Base-by-base conservation (phyloP, 2,113 vertebrate genomes). In the Agelaius phoeniceus region DNA sequence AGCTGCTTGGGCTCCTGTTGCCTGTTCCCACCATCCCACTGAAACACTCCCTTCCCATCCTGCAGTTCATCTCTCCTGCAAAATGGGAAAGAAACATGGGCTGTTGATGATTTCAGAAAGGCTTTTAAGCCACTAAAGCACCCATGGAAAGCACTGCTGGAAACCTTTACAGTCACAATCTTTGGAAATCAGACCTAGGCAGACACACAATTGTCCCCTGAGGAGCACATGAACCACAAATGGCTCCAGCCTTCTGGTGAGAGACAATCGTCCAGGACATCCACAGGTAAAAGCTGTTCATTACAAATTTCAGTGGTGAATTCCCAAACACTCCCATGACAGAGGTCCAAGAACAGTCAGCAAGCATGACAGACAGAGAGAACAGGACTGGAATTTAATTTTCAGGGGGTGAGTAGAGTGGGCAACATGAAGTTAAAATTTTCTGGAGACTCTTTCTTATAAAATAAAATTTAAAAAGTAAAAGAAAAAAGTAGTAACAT, bases 201-300 rank as follows among this genome's bases (percentile, higher is more conserved):
- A 9, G 72, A 35, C 18, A 30, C 30, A 15, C 8, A 49, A 61
- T 10, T 6, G 5, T 90, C 81, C 81, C 81, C 92, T 21, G 51
- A 59, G 62, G 54, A 84, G 23, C 24, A 76, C 1, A 5, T 20
- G 74, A 90, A 91, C 93, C 76, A 73, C 8, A 30, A 85, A 71
- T 84, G 59, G 90, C 81, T 95, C 51, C 66, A 91, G 71, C 76
- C 81, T 96, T 92, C 83, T 83, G 87, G 61, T 68, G 39, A 54
- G 23, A 75, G n/a, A 43, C 87, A 71, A 62, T 37, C 8, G 39
- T 13, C 37, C 69, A 90, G 35, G 24, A 58, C 48, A 81, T 71
- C 51, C 48, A 52, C 74, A 87, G 86, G 63, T 78, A 90, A 87
- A 67, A 92, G 27, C 54, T 84, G 69, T 35, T 90, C 55, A 35